These are phyloP conservation scores for Hipparchia sbordonii DNA, from an alignment of 2,888 invertebrate genomes.

Conservation along the genomic window DNA sequence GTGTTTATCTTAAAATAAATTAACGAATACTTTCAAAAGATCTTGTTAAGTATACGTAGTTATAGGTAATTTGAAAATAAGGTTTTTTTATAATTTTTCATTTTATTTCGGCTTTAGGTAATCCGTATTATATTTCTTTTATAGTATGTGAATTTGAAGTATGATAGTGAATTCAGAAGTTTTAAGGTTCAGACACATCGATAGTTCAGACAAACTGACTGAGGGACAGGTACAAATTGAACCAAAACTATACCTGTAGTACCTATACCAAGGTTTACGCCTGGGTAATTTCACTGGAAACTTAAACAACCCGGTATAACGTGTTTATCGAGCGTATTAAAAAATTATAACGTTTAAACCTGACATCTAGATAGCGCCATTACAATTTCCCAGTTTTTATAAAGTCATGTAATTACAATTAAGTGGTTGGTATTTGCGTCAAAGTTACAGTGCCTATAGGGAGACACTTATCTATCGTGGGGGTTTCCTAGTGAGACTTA, in stretches of 20 bases:
- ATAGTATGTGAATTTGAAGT: no score
- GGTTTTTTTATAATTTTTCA: no score
- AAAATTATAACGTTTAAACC: not conserved
- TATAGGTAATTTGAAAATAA: no score
- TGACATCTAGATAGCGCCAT: not conserved
- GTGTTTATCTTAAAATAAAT: not conserved
- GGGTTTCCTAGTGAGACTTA: not conserved
- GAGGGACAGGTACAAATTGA: no score
- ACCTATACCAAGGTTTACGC: not conserved
- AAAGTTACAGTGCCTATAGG: not conserved
- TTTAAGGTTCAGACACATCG: no score
- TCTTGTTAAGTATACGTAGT: no score
- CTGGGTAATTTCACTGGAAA: slow-evolving; percentile 1
- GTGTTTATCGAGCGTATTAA: not conserved
- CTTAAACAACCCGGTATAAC: not conserved
- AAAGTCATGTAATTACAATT: not conserved
- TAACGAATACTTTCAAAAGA: no score
- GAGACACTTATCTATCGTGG: not conserved
- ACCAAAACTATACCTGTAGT: no score
- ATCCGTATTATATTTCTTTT: no score
- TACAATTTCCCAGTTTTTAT: not conserved
- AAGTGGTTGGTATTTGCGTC: not conserved
- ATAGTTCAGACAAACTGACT: no score
- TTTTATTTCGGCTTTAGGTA: no score
- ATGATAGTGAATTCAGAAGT: no score